Base-by-base conservation (phyloP, 53 echinoderm and acorn worm genomes). In the Astropecten irregularis region DNA sequence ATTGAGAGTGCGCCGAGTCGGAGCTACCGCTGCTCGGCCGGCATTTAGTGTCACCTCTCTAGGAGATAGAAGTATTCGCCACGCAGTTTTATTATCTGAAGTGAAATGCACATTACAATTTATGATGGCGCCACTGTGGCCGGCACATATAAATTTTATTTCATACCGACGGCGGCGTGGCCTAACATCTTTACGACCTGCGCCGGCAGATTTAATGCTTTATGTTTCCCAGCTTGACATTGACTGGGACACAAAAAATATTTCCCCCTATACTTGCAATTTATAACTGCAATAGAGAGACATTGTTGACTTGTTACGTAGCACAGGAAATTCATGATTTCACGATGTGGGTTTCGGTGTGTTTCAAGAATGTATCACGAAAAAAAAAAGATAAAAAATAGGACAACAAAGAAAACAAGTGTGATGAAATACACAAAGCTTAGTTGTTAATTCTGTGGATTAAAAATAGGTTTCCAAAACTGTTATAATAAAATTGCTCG, bases 111-210 rank as follows among this genome's bases (percentile, higher is more conserved):
- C 48, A 62, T 76, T 60, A 79, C 32, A 62, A 79, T 79, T 79
- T 79, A 79, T 62, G 79, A 46, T 79, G 79, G 79, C 79, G 79
- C 79, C 79, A 48, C 79, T 0, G 44, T n/a, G 79, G 48, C 79
- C 79, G 48, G 61, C 31, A 61, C 79, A 63, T 79, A 79, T 79
- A 79, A 79, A 79, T 79, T 79, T 79, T 79, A 79, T 79, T 61
- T 79, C 62, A 47, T 79, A 79, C 42, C 42, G 62, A n/a, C 19
- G 61, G 61, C 79, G 79, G 47, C 62, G 44, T 23, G 47, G 79
- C 32, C 61, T 79, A 79, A 62, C 79, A 79, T 79, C 79, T 79
- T 79, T 79, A 79, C 79, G 79, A 79, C 79, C 61, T n/a, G 44
- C 79, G n/a, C 62, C 23, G 19, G 79, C 46, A 79, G 79, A 79